Evolutionary conservation across 2,888 invertebrate genomes (phyloP), one percentile per base, ranked within the genome.

Genomic region (Nasonovia ribisnigri): DNA sequence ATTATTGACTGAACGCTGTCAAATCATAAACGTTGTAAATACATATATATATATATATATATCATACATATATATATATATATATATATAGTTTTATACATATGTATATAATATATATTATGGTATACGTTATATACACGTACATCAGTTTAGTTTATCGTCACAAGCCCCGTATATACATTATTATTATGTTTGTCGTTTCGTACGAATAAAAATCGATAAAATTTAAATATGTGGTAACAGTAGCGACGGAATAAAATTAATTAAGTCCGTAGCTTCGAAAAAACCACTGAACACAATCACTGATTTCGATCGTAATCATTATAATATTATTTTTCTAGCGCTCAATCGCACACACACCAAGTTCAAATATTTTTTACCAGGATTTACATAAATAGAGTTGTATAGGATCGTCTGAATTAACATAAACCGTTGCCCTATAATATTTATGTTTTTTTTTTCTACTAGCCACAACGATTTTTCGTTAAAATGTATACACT

Each of bases 181-280:
- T 46, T 46, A 46, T 46, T 86, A 48, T 86, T 36, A 36, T 77
- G 36, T 77, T 77, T 42, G 77, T 77, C 77, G 36, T 77, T 77
- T 77, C 43, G 84, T n/a, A 51, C 24, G 10, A 54, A 48, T 48
- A 20, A 42, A 84, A 54, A 91, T 91, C 84, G 54, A 84, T 91
- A 91, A 29, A 54, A 57, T 84, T 84, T 84, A 84, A 84, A 91
- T 91, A 48, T 24, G 77, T 36, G 84, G 42, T 51, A 54, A 60
- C 86, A 36, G 91, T 92, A 92, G 91, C 91, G 91, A 60, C 91
- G 91, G 86, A 60, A 60, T 60, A 86, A 92, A 60, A 92, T 86
- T 86, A 86, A 92, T 86, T 24, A 54, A 60, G 86, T 60, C 91
- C 91, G 91, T 46, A 29, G 43, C 90, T 60, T 46, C n/a, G 54